A percentile compares a stretch with the other conserved stretches of the same genome.
These are phyloP conservation scores for Rhinogobius similis DNA, from an alignment of 2,113 vertebrate species.

Conservation along the genomic window DNA sequence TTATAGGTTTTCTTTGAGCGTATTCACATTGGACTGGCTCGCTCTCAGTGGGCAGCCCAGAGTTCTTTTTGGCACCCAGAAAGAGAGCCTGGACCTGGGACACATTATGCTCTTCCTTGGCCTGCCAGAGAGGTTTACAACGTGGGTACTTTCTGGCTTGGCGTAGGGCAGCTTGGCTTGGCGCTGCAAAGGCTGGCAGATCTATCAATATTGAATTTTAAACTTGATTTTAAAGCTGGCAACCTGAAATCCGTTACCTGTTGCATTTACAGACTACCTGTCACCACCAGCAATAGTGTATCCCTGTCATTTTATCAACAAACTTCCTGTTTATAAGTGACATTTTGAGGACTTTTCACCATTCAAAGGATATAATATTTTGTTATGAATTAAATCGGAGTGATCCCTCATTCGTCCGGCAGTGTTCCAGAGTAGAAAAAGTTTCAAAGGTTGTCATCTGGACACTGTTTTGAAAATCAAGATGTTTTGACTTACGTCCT, in stretches of 20 bases:
- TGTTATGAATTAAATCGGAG: too few relatives aligned
- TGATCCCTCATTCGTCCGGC: too few relatives aligned
- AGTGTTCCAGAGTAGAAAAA: too few relatives aligned
- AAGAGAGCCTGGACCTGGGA: slow-evolving; percentile 63
- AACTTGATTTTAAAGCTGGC: not conserved
- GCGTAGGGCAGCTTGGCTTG: slow-evolving; percentile 67
- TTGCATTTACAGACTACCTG: not conserved
- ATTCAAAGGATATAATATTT: too few relatives aligned
- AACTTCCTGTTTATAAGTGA: too few relatives aligned
- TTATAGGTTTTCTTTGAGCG: slow-evolving; percentile 74
- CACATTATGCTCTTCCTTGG: slow-evolving; percentile 54
- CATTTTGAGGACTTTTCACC: too few relatives aligned
- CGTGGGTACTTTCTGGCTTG: slow-evolving; percentile 67
- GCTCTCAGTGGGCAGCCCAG: slow-evolving; percentile 62
- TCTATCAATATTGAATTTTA: slow-evolving; percentile 60
- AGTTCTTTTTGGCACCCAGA: slow-evolving; percentile 74
- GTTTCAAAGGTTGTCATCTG: too few relatives aligned
- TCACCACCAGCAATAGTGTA: not conserved
- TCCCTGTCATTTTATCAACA: not conserved
- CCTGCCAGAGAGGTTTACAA: slow-evolving; percentile 65
- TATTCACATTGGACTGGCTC: slow-evolving; percentile 70
- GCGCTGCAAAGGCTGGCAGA: slow-evolving; percentile 52
- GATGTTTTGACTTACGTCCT: too few relatives aligned
- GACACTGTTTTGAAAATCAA: too few relatives aligned
- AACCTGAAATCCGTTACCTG: not conserved